Percentiles rank a stretch among this genome's conserved stretches.
Conservation (phyloP, 2,888 invertebrate species). For the Eupsilia transversa region DNA sequence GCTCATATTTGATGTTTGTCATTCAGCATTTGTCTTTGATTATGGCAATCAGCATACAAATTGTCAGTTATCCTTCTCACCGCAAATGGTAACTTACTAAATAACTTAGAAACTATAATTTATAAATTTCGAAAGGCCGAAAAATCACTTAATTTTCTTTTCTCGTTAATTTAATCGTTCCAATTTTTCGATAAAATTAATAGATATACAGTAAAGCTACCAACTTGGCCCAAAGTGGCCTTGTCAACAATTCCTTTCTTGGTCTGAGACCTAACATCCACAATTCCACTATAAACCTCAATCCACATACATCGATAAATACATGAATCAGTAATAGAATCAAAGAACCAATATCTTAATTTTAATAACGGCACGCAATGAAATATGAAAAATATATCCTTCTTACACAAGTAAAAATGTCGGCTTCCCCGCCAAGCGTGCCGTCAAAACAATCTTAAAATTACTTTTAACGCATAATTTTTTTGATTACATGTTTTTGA, state of each 20-base stretch:
- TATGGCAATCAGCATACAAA: slow-evolving; percentile 9
- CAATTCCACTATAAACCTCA: slow-evolving; percentile 15
- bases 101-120: slow-evolving; percentile 57
- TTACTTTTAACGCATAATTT: slow-evolving; percentile 24
- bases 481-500: slow-evolving; percentile 38
- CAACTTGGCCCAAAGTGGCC: slow-evolving; percentile 40
- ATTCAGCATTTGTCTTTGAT: slow-evolving; percentile 10
- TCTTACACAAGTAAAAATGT: slow-evolving; percentile 28
- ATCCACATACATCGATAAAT: slow-evolving; percentile 29
- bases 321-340: slow-evolving; percentile 39
- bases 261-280: slow-evolving; percentile 55
- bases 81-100: slow-evolving; percentile 41
- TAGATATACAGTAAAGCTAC: slow-evolving; percentile 57
- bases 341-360: slow-evolving; percentile 34
- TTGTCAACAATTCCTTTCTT: slow-evolving; percentile 44
- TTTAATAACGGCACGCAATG: slow-evolving; percentile 34
- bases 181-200: slow-evolving; percentile 69
- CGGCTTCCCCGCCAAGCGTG: slow-evolving; percentile 37
- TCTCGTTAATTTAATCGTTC: slow-evolving; percentile 70
- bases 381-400: slow-evolving; percentile 39
- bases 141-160: slow-evolving; percentile 70
- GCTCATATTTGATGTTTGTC: background rate
- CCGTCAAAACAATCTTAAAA: slow-evolving; percentile 37
- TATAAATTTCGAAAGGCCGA: slow-evolving; percentile 74
- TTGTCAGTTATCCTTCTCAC: slow-evolving; percentile 33